phyloP scores from a whole-genome alignment of 2,888 invertebrate genomes.

The Drosophila hamatofila region DNA sequence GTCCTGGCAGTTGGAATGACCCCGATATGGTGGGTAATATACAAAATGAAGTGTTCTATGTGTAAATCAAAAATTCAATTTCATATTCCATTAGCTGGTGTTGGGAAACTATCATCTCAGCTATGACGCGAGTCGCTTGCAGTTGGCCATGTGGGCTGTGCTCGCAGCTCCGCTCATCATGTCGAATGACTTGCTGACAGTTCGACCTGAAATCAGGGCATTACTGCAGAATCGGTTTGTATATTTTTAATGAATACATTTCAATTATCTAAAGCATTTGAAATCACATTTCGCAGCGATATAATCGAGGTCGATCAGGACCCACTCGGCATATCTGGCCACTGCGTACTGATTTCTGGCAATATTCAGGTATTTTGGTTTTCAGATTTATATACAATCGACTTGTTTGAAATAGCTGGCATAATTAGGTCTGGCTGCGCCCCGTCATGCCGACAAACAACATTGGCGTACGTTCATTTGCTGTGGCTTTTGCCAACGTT shows the following conservation, averaged over 20 bases:
- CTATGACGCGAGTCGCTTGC: slow-evolving; percentile 88
- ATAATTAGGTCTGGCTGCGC: slow-evolving; percentile 84
- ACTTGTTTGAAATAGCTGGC: neutral
- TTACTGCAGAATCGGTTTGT: slow-evolving; percentile 88
- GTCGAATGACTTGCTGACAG: slow-evolving; percentile 88
- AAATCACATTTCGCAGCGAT: slow-evolving; percentile 59
- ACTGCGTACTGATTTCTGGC: slow-evolving; percentile 83
- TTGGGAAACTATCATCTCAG: slow-evolving; percentile 88
- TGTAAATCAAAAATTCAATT: neutral
- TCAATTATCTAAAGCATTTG: neutral
- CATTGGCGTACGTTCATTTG: slow-evolving; percentile 84
- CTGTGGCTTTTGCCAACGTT: slow-evolving; percentile 84
- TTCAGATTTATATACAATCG: neutral
- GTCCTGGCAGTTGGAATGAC: slow-evolving; percentile 90
- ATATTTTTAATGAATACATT: neutral
- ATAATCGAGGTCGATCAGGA: slow-evolving; percentile 90
- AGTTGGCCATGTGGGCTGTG: slow-evolving; percentile 91
- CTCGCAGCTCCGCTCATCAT: slow-evolving; percentile 90
- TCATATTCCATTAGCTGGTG: slow-evolving; percentile 81
- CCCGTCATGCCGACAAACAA: slow-evolving; percentile 83
- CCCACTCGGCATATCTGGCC: slow-evolving; percentile 88
- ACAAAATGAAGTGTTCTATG: too few relatives aligned
- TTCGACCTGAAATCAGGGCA: slow-evolving; percentile 87
- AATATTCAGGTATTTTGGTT: slow-evolving; percentile 73
- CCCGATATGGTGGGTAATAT: slow-evolving; percentile 87